Evolutionary conservation across 2,888 invertebrate species (phyloP).

Genomic region (Allygus modestus): DNA sequence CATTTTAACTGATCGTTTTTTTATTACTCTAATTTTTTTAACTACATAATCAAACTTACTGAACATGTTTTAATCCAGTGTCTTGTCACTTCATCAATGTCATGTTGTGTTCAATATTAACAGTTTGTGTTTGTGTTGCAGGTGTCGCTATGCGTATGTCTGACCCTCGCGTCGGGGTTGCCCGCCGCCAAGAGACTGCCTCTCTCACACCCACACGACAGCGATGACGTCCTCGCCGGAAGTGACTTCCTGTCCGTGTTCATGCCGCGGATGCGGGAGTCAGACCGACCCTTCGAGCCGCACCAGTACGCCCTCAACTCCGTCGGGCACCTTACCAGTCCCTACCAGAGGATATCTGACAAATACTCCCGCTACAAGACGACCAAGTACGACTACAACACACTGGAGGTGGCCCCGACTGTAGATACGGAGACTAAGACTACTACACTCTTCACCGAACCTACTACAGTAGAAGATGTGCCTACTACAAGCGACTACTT

Average conservation of each 20-base stretch:
- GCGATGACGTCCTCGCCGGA: conserved; percentile 75
- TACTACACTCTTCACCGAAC: conserved; percentile 9
- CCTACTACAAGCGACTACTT: conserved; percentile 15
- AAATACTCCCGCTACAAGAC: conserved; percentile 44
- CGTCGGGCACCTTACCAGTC: conserved; percentile 7
- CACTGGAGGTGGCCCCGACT: not conserved
- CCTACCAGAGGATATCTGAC: conserved; percentile 20
- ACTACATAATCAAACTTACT: no score
- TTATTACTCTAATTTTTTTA: no score
- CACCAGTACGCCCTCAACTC: conserved; percentile 48
- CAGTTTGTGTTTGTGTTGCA: no score
- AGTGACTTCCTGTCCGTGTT: conserved; percentile 76
- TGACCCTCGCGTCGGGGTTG: conserved; percentile 52
- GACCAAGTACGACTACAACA: conserved; percentile 49
- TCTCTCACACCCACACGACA: conserved; percentile 21
- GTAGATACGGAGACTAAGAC: conserved; percentile 39
- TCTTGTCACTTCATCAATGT: no score
- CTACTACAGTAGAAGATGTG: conserved; percentile 3
- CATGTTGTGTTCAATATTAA: no score
- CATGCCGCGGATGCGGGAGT: conserved; percentile 70
- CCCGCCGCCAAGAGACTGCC: conserved; percentile 58
- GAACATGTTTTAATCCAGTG: no score
- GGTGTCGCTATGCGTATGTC: conserved; percentile 64
- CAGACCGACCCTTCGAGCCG: conserved; percentile 48
- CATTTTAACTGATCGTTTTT: no score